Base-by-base conservation (phyloP, 2,888 invertebrate species). In the Spisula solida region DNA sequence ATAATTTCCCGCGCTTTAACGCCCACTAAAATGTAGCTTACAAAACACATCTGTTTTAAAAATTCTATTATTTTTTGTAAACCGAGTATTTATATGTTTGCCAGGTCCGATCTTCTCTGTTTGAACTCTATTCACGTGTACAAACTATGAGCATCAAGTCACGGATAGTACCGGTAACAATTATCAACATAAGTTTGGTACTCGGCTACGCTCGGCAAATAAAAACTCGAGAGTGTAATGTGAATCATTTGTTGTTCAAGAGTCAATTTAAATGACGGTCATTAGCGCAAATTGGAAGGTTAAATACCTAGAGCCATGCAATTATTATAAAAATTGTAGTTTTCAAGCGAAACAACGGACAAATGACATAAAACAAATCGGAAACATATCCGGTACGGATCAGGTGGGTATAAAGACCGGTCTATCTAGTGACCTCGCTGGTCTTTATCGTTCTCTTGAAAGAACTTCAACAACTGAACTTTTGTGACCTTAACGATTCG, bases 141-240 rank as follows among this genome's bases (percentile, higher is more conserved):
- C 25, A 1, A 25, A 75, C 34, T 34, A 10, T 75, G 75, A 5
- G 18, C 75, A 34, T 34, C 18, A 14, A 25, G 31, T 2, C 16
- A 31, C 29, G 1, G 31, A 31, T 34, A 16, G 75, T 75, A 31
- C 75, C 34, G 75, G 31, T 31, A 6, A 31, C 75, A 31, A 75
- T 75, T 31, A 75, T 8, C 31, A 16, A 31, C 34, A 31, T 75
- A 75, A 41, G 8, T 31, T 75, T 31, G 16, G 75, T 34, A 31
- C 34, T 75, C 34, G 29, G 75, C 34, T 34, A 75, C 18, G 14
- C 34, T 75, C 34, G 29, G 75, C 34, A 75, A 75, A 75, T 75
- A 75, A 75, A 75, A 75, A 66, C 75, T 75, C 31, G 31, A 75
- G 75, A 18, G 10, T 31, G 25, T 75, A 75, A 75, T 75, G 18